Conservation (phyloP, 2,113 vertebrate species). For the Sylvilagus bachmani region DNA sequence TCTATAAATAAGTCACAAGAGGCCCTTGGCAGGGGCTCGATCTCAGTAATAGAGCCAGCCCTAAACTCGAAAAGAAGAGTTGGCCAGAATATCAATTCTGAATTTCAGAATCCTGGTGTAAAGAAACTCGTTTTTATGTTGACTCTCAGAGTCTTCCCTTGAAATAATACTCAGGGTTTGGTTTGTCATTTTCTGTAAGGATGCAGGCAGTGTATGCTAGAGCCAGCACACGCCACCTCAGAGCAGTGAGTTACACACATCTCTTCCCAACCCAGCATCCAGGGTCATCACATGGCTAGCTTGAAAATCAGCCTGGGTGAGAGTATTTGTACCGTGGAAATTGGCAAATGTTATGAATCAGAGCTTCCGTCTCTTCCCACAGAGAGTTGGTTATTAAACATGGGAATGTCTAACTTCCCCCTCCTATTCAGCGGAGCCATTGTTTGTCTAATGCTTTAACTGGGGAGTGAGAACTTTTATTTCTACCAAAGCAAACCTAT, state of each 20-base stretch:
- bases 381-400: constrained; percentile 59
- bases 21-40: constrained; percentile 39
- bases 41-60: constrained; percentile 60
- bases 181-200: constrained; percentile 26
- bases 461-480: constrained; percentile 32
- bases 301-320: constrained; percentile 44
- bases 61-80: constrained; percentile 63
- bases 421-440: constrained; percentile 29
- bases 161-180: constrained; percentile 35
- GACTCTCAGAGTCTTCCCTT: constrained; percentile 34
- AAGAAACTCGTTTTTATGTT: background rate
- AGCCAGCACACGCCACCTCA: background rate
- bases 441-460: constrained; percentile 24
- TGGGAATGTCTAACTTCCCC: background rate
- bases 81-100: constrained; percentile 52
- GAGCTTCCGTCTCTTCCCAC: background rate
- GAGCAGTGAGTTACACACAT: background rate
- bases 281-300: background rate
- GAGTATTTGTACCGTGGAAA: constrained; percentile 12
- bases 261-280: background rate
- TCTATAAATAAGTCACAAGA: constrained; percentile 75
- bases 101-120: constrained; percentile 59
- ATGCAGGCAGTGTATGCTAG: background rate
- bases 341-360: constrained; percentile 50
- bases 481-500: constrained; percentile 56